These are phyloP conservation scores for Aphelinus atriplicis DNA, from an alignment of 1,140 invertebrate species.

Conservation along the genomic window DNA sequence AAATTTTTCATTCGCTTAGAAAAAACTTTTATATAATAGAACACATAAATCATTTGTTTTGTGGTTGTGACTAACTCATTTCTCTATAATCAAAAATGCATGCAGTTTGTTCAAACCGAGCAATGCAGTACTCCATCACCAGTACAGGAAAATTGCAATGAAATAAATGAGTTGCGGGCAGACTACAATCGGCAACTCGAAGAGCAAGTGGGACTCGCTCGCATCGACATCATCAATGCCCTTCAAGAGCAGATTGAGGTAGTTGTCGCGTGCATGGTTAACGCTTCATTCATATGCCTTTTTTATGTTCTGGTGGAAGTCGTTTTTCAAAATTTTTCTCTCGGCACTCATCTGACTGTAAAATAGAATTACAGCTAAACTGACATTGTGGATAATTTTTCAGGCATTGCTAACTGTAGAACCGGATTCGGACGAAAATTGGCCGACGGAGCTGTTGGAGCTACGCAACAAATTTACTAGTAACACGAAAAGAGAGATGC, in stretches of 20 bases:
- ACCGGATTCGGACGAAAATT: conserved; percentile 70
- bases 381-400: neutral
- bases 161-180: conserved; percentile 54
- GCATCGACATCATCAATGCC: conserved; percentile 69
- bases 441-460: conserved; percentile 75
- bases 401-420: conserved; percentile 74
- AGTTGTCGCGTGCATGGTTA: conserved; percentile 44
- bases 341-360: neutral
- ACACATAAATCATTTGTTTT: neutral
- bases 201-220: conserved; percentile 70
- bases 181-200: conserved; percentile 63
- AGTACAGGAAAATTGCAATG: conserved; percentile 53
- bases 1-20: neutral
- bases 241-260: conserved; percentile 73
- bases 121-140: conserved; percentile 39
- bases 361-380: neutral
- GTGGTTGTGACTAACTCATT: conserved; percentile 49
- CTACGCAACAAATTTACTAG: conserved; percentile 75
- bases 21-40: neutral
- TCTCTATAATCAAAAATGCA: conserved; percentile 47
- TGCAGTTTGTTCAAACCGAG: conserved; percentile 64
- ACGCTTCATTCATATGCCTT: too few relatives aligned
- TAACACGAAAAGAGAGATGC: conserved; percentile 68
- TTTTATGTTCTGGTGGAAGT: too few relatives aligned
- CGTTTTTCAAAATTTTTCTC: neutral